Percentiles rank a stretch among this genome's conserved stretches.
phyloP scores from a whole-genome alignment of 2,113 vertebrate genomes.

The Gulo gulo region DNA sequence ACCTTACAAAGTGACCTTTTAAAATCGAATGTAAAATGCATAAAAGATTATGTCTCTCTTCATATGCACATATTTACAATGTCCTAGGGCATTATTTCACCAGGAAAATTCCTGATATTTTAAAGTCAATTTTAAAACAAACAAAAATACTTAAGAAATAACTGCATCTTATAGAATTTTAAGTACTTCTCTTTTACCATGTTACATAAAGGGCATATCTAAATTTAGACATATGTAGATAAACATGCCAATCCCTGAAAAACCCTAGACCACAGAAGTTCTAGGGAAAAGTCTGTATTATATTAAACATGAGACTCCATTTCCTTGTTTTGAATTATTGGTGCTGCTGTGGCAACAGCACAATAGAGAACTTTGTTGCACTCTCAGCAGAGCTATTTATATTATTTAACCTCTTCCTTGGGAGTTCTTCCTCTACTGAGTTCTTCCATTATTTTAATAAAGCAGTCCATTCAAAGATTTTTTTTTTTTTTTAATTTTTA shows the following conservation, averaged over 20 bases:
- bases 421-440: constrained; percentile 56
- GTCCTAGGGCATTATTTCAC: constrained; percentile 45
- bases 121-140: constrained; percentile 53
- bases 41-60: constrained; percentile 45
- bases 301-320: constrained; percentile 67
- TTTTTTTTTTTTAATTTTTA: not conserved
- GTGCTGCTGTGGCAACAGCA: constrained; percentile 72
- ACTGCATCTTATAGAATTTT: constrained; percentile 61
- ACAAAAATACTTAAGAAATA: constrained; percentile 48
- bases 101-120: constrained; percentile 55
- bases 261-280: constrained; percentile 62
- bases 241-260: constrained; percentile 65
- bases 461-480: not conserved
- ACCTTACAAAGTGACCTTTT: constrained; percentile 58
- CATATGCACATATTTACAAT: constrained; percentile 51
- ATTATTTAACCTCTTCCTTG: constrained; percentile 65
- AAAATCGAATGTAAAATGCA: constrained; percentile 48
- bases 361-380: constrained; percentile 69
- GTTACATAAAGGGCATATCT: constrained; percentile 66
- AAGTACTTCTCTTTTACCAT: constrained; percentile 56
- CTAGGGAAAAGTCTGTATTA: constrained; percentile 69
- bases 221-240: constrained; percentile 72
- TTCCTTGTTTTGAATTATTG: constrained; percentile 77
- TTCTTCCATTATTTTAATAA: constrained; percentile 62
- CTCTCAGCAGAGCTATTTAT: constrained; percentile 75